Conservation (phyloP, 2,113 vertebrate genomes). For the Archocentrus centrarchus region DNA sequence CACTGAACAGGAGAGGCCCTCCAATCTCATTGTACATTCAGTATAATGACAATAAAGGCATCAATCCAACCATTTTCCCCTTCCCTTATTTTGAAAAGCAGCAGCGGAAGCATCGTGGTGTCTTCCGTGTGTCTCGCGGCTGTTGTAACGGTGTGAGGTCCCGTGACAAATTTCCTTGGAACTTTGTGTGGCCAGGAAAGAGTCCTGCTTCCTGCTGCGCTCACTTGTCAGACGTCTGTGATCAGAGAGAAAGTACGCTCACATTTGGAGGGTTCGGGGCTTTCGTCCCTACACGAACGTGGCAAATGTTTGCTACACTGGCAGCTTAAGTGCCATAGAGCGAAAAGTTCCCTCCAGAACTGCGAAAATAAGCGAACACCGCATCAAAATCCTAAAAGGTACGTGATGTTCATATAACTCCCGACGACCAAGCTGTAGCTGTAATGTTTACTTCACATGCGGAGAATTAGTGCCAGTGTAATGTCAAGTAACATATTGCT, state of each 20-base stretch:
- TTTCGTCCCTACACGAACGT: neutral
- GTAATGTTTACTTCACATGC: neutral
- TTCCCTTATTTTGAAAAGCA: conserved; percentile 37
- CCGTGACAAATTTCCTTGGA: conserved; percentile 82
- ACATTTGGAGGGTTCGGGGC: neutral
- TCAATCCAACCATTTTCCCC: neutral
- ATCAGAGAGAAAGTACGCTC: neutral
- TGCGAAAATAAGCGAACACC: conserved; percentile 36
- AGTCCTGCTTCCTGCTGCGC: conserved; percentile 70
- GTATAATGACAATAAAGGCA: too few species aligned
- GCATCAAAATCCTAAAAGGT: conserved; percentile 67
- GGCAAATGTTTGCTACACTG: neutral
- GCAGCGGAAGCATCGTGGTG: neutral
- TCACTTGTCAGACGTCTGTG: conserved; percentile 7
- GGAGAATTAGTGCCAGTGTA: neutral
- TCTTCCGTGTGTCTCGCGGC: rapidly evolving
- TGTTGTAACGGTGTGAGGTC: conserved; percentile 44
- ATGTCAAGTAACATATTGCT: neutral
- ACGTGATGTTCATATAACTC: conserved; percentile 60
- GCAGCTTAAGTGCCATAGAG: conserved; percentile 13
- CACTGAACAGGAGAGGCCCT: too few species aligned
- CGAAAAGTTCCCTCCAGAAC: conserved; percentile 37
- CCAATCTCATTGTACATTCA: too few species aligned
- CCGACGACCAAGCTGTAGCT: neutral
- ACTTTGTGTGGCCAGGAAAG: conserved; percentile 66